These are phyloP conservation scores for Corvus hawaiiensis DNA, from an alignment of 2,113 vertebrate species.

Conservation along the genomic window DNA sequence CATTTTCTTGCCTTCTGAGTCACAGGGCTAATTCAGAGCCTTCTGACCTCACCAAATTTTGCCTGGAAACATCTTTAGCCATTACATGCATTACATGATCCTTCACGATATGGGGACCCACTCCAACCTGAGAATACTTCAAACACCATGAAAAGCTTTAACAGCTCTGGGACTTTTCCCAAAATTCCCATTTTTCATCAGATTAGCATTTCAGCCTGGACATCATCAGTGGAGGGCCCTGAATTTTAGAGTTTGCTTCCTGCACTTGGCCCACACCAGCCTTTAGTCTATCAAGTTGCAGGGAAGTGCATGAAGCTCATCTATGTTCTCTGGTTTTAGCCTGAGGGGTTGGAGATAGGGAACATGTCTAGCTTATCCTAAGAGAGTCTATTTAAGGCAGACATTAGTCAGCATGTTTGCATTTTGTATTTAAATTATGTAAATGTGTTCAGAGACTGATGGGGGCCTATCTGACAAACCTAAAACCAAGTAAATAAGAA, in stretches of 20 bases:
- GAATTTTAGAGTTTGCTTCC: background rate
- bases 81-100: background rate
- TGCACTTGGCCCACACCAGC: background rate
- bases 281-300: background rate
- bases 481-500: background rate
- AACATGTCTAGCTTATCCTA: constrained; percentile 54
- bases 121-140: background rate
- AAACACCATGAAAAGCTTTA: background rate
- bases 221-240: background rate
- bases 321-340: constrained; percentile 29
- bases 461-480: background rate
- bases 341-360: constrained; percentile 37
- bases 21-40: accelerated
- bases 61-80: background rate
- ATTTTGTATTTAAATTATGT: constrained; percentile 68
- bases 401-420: constrained; percentile 68
- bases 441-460: constrained; percentile 53
- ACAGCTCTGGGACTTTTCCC: background rate
- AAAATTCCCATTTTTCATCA: background rate
- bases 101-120: background rate
- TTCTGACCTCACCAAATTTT: background rate
- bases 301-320: background rate
- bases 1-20: background rate
- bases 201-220: background rate
- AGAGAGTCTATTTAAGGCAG: constrained; percentile 63